phyloP scores from a whole-genome alignment of 1,140 invertebrate species.

The Magallana angulata region DNA sequence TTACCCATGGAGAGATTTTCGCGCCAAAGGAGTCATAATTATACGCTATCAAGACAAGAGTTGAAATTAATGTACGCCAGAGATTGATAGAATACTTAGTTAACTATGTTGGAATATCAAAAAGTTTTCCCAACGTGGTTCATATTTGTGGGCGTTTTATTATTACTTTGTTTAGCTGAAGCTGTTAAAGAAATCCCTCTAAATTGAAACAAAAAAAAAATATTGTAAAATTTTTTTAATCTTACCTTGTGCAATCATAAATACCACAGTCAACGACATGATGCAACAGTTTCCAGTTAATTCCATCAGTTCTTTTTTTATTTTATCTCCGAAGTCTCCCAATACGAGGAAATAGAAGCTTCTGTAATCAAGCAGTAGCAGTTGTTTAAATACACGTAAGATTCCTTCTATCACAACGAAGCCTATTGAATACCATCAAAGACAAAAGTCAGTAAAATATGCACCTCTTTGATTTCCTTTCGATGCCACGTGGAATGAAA shows the following conservation, averaged over 20 bases:
- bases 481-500: neutral
- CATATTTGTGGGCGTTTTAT: no score
- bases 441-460: slow-evolving; percentile 25
- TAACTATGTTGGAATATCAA: no score
- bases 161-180: no score
- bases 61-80: no score
- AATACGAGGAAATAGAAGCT: neutral
- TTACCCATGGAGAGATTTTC: neutral
- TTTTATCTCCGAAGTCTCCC: neutral
- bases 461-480: slow-evolving; percentile 29
- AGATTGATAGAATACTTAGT: no score
- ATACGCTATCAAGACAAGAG: neutral
- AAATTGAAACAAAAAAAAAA: neutral
- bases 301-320: slow-evolving; percentile 12
- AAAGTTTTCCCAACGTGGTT: no score
- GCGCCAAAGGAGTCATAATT: neutral
- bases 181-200: no score
- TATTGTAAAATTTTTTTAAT: neutral
- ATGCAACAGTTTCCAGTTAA: neutral
- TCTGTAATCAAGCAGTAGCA: neutral
- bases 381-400: slow-evolving; percentile 28
- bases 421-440: neutral
- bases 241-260: slow-evolving; percentile 3
- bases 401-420: slow-evolving; percentile 2
- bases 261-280: neutral